A percentile compares a stretch with the other conserved stretches of the same genome.
phyloP scores from a whole-genome alignment of 2,888 invertebrate species.

The Drosophila prolongata region DNA sequence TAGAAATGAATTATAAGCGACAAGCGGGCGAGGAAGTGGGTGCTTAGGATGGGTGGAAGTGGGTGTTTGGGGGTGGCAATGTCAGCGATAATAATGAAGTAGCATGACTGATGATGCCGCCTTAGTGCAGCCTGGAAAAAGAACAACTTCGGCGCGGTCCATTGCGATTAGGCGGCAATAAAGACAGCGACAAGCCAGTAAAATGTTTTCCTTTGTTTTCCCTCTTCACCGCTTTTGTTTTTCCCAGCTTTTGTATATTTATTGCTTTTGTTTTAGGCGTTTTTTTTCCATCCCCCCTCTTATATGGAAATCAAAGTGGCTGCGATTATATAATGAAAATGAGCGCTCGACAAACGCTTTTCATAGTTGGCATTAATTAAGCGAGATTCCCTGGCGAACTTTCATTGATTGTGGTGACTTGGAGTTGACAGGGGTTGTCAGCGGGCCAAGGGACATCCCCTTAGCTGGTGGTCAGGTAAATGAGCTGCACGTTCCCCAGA shows the following conservation, averaged over 20 bases:
- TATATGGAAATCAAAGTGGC: slow-evolving; percentile 47
- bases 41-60: slow-evolving; percentile 14
- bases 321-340: slow-evolving; percentile 50
- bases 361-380: slow-evolving; percentile 66
- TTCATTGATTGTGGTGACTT: slow-evolving; percentile 55
- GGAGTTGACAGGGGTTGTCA: slow-evolving; percentile 28
- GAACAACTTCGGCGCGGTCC: slow-evolving; percentile 43
- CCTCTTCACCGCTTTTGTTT: slow-evolving; percentile 26
- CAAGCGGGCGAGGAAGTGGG: slow-evolving; percentile 25
- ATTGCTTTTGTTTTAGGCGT: slow-evolving; percentile 31
- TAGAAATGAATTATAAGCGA: slow-evolving; percentile 71
- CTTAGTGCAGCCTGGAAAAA: slow-evolving; percentile 49
- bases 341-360: slow-evolving; percentile 49
- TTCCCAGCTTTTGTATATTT: slow-evolving; percentile 35
- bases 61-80: slow-evolving; percentile 53
- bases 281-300: neutral
- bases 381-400: slow-evolving; percentile 56
- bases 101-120: slow-evolving; percentile 75
- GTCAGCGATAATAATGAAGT: slow-evolving; percentile 79
- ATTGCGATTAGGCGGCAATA: slow-evolving; percentile 55
- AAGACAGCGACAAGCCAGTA: slow-evolving; percentile 46
- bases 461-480: slow-evolving; percentile 54
- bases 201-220: slow-evolving; percentile 47
- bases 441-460: neutral
- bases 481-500: slow-evolving; percentile 61